phyloP scores from a whole-genome alignment of 2,113 vertebrate genomes.

The Argyrosomus japonicus region DNA sequence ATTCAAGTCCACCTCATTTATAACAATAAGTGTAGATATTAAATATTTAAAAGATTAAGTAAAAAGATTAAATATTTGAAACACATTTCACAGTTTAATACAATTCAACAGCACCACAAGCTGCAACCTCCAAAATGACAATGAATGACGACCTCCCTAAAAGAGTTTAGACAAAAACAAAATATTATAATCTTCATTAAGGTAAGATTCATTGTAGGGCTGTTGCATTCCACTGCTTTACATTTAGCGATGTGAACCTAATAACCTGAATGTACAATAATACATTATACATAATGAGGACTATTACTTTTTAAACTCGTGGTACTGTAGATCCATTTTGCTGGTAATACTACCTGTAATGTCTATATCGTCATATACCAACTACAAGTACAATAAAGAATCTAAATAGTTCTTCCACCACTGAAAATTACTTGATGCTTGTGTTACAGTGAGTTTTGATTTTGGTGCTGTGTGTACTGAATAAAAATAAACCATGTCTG shows the following conservation, averaged over 20 bases:
- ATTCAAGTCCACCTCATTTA: neutral
- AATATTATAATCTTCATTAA: neutral
- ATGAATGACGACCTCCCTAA: neutral
- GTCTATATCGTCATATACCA: no score
- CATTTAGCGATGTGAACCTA: neutral
- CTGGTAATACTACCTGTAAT: no score
- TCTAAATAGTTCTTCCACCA: no score
- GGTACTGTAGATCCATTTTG: neutral
- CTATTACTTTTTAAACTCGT: neutral
- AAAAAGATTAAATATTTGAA: neutral
- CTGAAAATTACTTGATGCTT: no score
- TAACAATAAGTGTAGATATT: neutral
- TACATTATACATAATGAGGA: neutral
- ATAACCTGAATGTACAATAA: neutral
- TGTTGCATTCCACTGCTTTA: neutral
- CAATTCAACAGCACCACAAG: neutral
- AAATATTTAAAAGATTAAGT: no score
- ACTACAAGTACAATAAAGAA: no score
- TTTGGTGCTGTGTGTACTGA: no score
- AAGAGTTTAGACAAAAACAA: neutral
- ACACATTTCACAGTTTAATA: neutral
- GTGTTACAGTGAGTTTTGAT: no score
- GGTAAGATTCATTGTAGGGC: neutral
- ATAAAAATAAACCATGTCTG: no score
- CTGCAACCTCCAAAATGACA: neutral